Conservation (phyloP, 2,888 invertebrate genomes). For the Clivina fossor region DNA sequence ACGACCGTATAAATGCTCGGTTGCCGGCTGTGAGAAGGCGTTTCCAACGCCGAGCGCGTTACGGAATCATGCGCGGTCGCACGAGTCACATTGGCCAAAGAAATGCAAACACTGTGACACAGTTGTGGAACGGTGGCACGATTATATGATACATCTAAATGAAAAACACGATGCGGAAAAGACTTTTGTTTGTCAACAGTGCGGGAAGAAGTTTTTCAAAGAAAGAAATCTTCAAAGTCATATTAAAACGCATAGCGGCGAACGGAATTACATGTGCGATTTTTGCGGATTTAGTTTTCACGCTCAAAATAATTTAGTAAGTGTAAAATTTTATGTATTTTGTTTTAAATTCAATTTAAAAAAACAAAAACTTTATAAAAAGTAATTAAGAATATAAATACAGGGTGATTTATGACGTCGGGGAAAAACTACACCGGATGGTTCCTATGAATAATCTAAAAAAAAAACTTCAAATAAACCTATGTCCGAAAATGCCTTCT, state of each 20-base stretch:
- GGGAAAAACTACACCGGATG: too few species aligned
- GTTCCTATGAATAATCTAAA: too few species aligned
- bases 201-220: conserved; percentile 42
- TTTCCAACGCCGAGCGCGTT: conserved; percentile 25
- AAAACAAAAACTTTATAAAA: background rate
- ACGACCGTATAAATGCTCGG: conserved; percentile 16
- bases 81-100: conserved; percentile 35
- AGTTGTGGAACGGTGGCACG: conserved; percentile 28
- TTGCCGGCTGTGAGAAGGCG: conserved; percentile 12
- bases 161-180: conserved; percentile 40
- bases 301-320: conserved; percentile 38
- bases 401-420: too few species aligned
- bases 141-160: conserved; percentile 40
- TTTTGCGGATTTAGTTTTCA: conserved; percentile 42
- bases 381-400: background rate
- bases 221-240: conserved; percentile 40
- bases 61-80: conserved; percentile 35
- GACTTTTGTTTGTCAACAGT: conserved; percentile 38
- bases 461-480: too few species aligned
- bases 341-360: background rate
- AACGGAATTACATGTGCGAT: conserved; percentile 43
- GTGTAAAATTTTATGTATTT: background rate
- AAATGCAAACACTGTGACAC: conserved; percentile 39
- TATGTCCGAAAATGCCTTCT: too few species aligned
- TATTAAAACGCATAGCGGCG: conserved; percentile 39